Conservation (phyloP, 2,113 vertebrate genomes). For the Capreolus pygargus region DNA sequence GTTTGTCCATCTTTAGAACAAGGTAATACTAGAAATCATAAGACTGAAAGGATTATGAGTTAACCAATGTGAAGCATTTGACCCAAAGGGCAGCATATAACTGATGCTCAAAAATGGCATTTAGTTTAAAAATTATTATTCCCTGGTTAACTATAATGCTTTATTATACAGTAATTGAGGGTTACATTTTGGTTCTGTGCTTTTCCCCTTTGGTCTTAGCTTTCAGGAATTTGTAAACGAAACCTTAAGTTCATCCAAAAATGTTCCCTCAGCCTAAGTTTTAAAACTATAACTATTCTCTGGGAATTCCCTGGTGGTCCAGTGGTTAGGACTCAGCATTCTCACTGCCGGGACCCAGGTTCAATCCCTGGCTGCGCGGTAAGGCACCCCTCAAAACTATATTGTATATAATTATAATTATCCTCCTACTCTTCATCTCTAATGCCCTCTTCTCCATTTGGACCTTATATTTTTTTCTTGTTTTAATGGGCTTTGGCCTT, state of each 20-base stretch:
- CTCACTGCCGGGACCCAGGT: background rate
- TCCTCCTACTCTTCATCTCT: background rate
- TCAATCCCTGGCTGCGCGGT: background rate
- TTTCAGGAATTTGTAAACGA: constrained; percentile 42
- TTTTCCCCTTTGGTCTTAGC: constrained; percentile 12
- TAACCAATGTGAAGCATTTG: background rate
- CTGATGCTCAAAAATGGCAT: background rate
- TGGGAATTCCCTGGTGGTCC: background rate
- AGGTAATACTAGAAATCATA: background rate
- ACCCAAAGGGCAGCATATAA: background rate
- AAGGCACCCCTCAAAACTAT: background rate
- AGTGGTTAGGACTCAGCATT: background rate
- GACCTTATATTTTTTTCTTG: background rate
- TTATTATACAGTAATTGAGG: constrained; percentile 17
- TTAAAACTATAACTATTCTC: constrained; percentile 30
- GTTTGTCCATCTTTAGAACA: background rate
- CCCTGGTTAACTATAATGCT: background rate
- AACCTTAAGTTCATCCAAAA: constrained; percentile 2
- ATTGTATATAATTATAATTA: background rate
- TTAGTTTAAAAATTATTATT: background rate
- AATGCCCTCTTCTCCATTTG: background rate
- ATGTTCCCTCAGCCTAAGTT: background rate
- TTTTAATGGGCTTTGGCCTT: constrained; percentile 3
- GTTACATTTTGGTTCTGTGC: background rate
- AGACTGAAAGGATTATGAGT: background rate